Evolutionary conservation across 2,113 vertebrate species (phyloP).

Genomic region (Ahaetulla prasina): DNA sequence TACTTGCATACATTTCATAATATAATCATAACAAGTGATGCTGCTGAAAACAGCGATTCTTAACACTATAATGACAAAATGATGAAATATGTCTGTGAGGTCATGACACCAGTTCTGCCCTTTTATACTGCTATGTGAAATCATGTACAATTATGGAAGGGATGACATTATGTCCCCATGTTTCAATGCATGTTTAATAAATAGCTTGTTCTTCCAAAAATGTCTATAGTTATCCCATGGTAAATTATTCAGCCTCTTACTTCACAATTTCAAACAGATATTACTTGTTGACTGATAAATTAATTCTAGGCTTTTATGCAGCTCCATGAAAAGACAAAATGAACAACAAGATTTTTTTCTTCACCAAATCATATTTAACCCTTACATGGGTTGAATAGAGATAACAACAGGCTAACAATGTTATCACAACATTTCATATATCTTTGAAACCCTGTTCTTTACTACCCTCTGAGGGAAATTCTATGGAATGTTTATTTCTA

Average conservation of each 20-base stretch:
- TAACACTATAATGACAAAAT: not conserved
- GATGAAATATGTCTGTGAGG: not conserved
- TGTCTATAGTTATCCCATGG: not conserved
- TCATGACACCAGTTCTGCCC: not conserved
- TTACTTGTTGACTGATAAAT: conserved; percentile 12
- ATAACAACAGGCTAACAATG: not conserved
- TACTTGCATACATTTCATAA: conserved; percentile 12
- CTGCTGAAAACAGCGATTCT: not conserved
- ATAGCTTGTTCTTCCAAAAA: not conserved
- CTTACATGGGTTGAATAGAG: not conserved
- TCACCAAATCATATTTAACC: not conserved
- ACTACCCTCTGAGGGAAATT: not conserved
- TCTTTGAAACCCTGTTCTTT: not conserved
- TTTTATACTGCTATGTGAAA: not conserved
- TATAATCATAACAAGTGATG: conserved; percentile 11
- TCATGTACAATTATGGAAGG: not conserved
- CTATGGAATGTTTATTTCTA: not conserved
- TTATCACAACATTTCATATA: not conserved
- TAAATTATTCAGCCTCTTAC: conserved; percentile 10
- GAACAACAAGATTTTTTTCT: not conserved
- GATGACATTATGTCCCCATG: not conserved
- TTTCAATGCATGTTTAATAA: not conserved
- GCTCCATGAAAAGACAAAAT: not conserved
- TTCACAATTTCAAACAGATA: not conserved
- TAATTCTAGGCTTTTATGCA: not conserved